These are phyloP conservation scores for Daphoenositta chrysoptera DNA, from an alignment of 2,113 vertebrate genomes.

Conservation along the genomic window DNA sequence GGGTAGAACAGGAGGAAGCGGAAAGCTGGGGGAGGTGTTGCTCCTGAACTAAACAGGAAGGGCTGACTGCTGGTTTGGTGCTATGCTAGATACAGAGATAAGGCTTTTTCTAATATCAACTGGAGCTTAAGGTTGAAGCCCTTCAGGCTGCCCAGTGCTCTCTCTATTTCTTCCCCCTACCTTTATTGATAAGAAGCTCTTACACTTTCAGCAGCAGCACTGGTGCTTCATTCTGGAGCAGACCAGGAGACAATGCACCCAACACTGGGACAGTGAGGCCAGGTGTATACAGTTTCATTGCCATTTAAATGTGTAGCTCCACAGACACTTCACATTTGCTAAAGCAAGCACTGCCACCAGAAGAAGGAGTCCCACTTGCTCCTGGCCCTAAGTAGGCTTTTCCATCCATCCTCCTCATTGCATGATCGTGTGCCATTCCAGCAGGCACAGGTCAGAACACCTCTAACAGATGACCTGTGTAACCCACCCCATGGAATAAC, in stretches of 20 bases:
- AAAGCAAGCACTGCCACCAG: neutral
- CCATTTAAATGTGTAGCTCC: neutral
- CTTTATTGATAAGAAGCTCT: neutral
- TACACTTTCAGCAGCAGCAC: neutral
- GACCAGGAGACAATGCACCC: neutral
- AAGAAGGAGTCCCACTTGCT: neutral
- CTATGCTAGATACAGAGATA: neutral
- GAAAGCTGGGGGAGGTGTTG: neutral
- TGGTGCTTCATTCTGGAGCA: neutral
- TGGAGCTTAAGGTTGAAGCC: neutral
- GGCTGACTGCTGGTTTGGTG: neutral
- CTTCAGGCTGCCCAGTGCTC: neutral
- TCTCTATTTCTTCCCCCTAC: neutral
- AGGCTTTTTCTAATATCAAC: neutral
- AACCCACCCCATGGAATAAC: fast-evolving
- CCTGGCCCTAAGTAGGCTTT: neutral
- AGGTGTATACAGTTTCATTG: neutral
- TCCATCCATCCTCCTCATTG: neutral
- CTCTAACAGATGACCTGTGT: neutral
- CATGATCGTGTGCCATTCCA: fast-evolving
- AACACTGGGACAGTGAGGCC: neutral
- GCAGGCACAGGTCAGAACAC: neutral
- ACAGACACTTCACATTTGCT: neutral
- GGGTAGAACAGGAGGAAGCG: neutral
- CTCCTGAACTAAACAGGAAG: neutral